Evolutionary conservation across 1,140 invertebrate genomes (phyloP).

Genomic region (Cydia strobilella): DNA sequence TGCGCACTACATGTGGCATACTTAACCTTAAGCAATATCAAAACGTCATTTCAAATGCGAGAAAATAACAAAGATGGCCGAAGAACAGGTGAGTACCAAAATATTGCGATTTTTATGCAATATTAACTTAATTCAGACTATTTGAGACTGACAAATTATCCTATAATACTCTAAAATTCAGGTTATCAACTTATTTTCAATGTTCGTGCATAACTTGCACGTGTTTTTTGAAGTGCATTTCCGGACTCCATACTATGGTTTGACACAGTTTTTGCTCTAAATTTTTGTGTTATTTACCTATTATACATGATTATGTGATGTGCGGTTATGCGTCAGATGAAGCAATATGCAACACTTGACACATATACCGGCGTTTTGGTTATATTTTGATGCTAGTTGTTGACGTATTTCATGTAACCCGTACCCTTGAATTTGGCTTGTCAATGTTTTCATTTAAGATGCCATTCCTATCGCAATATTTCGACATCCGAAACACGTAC

Average conservation of each 20-base stretch:
- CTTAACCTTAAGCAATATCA: constrained; percentile 24
- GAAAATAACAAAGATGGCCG: constrained; percentile 79
- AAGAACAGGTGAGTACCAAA: constrained; percentile 77
- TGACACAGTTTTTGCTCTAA: constrained; percentile 24
- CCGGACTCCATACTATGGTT: background rate
- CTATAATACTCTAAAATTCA: constrained; percentile 22
- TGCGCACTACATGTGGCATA: background rate
- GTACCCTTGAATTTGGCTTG: constrained; percentile 51
- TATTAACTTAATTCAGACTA: constrained; percentile 59
- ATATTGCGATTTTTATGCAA: constrained; percentile 61
- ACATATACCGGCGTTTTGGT: constrained; percentile 62
- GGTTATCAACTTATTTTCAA: background rate
- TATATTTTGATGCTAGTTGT: constrained; percentile 49
- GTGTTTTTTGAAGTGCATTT: constrained; percentile 23
- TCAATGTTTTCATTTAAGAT: constrained; percentile 8
- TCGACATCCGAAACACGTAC: background rate
- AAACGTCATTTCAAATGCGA: constrained; percentile 73
- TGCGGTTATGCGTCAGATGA: constrained; percentile 23
- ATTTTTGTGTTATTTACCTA: constrained; percentile 31
- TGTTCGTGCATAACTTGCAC: constrained; percentile 19
- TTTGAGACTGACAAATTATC: background rate
- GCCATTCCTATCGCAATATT: constrained; percentile 7
- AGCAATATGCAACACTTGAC: constrained; percentile 31
- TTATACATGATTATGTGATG: constrained; percentile 9
- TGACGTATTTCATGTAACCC: constrained; percentile 38